phyloP scores from a whole-genome alignment of 2,888 invertebrate genomes.

The Megamerina dolium region DNA sequence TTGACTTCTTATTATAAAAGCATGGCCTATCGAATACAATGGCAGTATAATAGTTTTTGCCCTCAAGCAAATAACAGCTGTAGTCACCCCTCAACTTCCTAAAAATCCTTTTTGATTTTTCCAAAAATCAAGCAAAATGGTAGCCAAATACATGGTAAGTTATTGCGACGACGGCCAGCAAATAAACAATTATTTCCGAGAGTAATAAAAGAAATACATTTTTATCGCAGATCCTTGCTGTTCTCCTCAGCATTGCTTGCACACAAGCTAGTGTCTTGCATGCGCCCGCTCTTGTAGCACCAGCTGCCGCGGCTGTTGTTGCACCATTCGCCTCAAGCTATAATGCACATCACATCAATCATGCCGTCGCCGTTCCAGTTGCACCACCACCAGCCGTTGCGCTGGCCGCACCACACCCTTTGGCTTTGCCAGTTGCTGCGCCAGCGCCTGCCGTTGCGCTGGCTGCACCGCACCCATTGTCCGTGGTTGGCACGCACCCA shows the following conservation, averaged over 20 bases:
- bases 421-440: conserved; percentile 14
- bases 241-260: conserved; percentile 36
- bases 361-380: conserved; percentile 64
- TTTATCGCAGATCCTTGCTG: conserved; percentile 32
- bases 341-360: conserved; percentile 69
- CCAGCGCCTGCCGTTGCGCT: conserved; percentile 15
- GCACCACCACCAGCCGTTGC: conserved; percentile 29
- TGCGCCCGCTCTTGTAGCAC: conserved; percentile 50
- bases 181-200: background rate
- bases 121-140: conserved; percentile 30
- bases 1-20: conserved; percentile 42
- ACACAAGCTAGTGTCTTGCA: conserved; percentile 48
- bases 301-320: conserved; percentile 52
- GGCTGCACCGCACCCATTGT: conserved; percentile 18
- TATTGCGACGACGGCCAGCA: background rate
- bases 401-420: too few species aligned
- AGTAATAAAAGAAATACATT: background rate
- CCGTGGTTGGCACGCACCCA: conserved; percentile 21
- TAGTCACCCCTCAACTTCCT: background rate
- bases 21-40: conserved; percentile 15
- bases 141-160: conserved; percentile 42
- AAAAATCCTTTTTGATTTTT: background rate
- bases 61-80: conserved; percentile 21
- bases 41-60: conserved; percentile 30
- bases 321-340: conserved; percentile 72